Conservation (phyloP, 2,113 vertebrate species). For the Atherinomorus stipes region DNA sequence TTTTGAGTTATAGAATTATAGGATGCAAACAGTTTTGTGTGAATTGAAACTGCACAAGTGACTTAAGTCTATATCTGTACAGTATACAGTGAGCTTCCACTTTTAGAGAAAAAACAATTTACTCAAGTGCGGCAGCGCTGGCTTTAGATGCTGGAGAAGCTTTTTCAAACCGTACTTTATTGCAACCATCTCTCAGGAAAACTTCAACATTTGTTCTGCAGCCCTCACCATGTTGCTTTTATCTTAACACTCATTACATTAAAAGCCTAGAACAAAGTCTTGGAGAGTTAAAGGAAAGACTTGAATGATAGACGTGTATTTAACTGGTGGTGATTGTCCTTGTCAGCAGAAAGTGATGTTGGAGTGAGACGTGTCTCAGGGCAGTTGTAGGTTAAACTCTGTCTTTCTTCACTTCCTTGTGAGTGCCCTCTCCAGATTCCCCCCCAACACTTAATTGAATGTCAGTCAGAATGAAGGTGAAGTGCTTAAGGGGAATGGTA, state of each 20-base stretch:
- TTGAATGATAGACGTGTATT: background rate
- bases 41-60: no score
- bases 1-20: no score
- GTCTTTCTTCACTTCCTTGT: background rate
- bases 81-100: no score
- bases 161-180: no score
- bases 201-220: no score
- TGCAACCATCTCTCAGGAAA: no score
- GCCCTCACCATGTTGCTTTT: no score
- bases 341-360: background rate
- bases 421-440: constrained; percentile 16
- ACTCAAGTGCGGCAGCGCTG: no score
- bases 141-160: no score
- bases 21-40: no score
- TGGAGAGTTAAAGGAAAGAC: background rate
- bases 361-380: background rate
- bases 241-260: background rate
- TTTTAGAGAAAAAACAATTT: no score
- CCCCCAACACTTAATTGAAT: constrained; percentile 52
- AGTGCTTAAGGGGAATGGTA: constrained; percentile 21
- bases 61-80: no score
- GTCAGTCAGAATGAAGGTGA: constrained; percentile 47
- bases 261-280: background rate
- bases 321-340: background rate
- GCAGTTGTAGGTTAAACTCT: background rate